phyloP scores from a whole-genome alignment of 2,113 vertebrate species.

The Pagrus major region DNA sequence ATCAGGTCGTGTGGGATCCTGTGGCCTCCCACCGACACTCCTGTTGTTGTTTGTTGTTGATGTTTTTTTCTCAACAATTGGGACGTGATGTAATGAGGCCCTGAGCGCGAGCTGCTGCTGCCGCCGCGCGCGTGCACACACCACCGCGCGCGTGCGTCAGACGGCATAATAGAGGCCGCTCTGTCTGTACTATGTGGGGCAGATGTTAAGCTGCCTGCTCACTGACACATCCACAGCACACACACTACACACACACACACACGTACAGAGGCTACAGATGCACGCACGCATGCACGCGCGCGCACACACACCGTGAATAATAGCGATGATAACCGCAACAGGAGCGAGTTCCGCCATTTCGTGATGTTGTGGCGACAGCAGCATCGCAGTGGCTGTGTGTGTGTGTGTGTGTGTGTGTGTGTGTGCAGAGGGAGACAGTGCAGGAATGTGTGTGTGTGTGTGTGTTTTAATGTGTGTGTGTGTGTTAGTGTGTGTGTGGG shows the following conservation, averaged over 20 bases:
- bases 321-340: slow-evolving; percentile 58
- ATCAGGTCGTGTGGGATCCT: slow-evolving; percentile 39
- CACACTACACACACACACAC: slow-evolving; percentile 25
- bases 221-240: slow-evolving; percentile 43
- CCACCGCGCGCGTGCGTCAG: slow-evolving; percentile 37
- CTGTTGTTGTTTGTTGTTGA: slow-evolving; percentile 52
- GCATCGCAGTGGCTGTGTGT: slow-evolving; percentile 47
- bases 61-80: slow-evolving; percentile 64
- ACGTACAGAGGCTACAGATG: background rate
- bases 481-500: too few relatives aligned
- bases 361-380: slow-evolving; percentile 76
- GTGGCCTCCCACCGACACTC: slow-evolving; percentile 21
- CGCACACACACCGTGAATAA: slow-evolving; percentile 35
- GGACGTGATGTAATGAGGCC: slow-evolving; percentile 73
- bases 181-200: slow-evolving; percentile 66
- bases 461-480: background rate
- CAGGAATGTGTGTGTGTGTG: slow-evolving; percentile 64
- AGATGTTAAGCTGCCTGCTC: slow-evolving; percentile 70
- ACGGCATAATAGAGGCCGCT: slow-evolving; percentile 49
- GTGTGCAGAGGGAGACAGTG: slow-evolving; percentile 34
- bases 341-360: slow-evolving; percentile 82
- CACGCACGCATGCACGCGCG: background rate
- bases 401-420: slow-evolving; percentile 22
- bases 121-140: slow-evolving; percentile 23
- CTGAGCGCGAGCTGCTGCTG: slow-evolving; percentile 36